Evolutionary conservation across 2,113 vertebrate genomes (phyloP).

Genomic region (Quiscalus mexicanus): DNA sequence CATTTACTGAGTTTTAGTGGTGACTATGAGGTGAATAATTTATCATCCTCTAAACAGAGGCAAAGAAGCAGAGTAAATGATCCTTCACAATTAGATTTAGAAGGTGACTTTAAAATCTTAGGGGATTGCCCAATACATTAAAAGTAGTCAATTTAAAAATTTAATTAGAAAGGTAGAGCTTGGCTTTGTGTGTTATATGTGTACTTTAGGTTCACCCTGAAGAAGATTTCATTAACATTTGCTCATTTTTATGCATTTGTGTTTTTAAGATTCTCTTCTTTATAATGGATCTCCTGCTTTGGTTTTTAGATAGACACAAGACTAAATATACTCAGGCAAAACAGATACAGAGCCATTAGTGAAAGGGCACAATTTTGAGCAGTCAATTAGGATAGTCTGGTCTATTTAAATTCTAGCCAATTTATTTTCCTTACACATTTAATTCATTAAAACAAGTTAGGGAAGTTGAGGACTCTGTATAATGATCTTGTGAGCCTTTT

Average conservation of each 20-base stretch:
- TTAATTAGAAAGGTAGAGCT: constrained; percentile 16
- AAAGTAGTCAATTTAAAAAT: not conserved
- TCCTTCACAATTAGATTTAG: constrained; percentile 30
- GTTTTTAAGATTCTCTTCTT: not conserved
- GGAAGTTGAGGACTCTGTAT: not conserved
- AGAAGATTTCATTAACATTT: not conserved
- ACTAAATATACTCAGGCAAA: not conserved
- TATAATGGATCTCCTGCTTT: not conserved
- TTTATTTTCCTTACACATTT: constrained; percentile 7
- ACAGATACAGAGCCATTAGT: constrained; percentile 8
- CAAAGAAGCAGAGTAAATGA: constrained; percentile 27
- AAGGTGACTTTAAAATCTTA: constrained; percentile 51
- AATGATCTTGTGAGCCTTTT: not conserved
- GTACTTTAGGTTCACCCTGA: not conserved
- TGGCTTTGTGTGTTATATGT: not conserved
- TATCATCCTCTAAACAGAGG: constrained; percentile 16
- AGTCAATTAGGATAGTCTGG: not conserved
- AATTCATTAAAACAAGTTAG: not conserved
- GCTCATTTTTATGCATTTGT: not conserved
- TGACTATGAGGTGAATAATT: constrained; percentile 46
- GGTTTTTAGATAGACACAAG: not conserved
- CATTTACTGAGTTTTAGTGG: not conserved
- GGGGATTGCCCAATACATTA: constrained; percentile 5
- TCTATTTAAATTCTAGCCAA: constrained; percentile 20
- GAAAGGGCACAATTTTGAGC: constrained; percentile 9